Evolutionary conservation across 2,113 vertebrate genomes (phyloP), one percentile per base, ranked within the genome.

Genomic region (Psephotus haematonotus): DNA sequence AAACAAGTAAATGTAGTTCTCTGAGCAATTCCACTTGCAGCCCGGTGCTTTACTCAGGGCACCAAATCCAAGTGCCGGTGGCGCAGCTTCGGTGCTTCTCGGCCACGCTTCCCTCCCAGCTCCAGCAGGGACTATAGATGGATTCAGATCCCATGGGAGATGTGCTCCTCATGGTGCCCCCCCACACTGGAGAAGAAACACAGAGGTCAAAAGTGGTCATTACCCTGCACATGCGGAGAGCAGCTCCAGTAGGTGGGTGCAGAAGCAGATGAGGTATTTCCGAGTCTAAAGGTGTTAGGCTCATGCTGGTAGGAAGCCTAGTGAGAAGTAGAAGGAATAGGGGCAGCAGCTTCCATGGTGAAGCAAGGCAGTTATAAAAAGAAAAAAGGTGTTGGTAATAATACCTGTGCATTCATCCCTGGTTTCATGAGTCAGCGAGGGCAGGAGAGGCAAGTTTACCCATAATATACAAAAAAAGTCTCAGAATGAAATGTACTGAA

Each of bases 171-270:
- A 7, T 47, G 23, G 27, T 4, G 2, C 31, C 12, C 12, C 12
- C 27, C 6, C 8, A 11, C 9, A 57, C 3, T 4, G 28, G 10
- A 60, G 31, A 50, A 79, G 29, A 57, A 68, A 43, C 17, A 47
- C 52, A 81, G 47, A 39, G 6, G 24, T 41, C 13, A 23, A 44
- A 50, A 43, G 17, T 9, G 31, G 52, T 17, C 46, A 7, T 6
- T 24, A 17, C 19, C 27, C 46, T 57, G 27, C 29, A 10, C 1
- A 0, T 5, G 1, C 2, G 3, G 52, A 39, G 31, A 57, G 37
- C 17, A 49, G 24, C 69, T 60, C 59, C 59, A 52, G 31, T 13
- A 23, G 3, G 2, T 10, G 10, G 27, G 27, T 31, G 35, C 15
- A 67, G 77, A 50, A 47, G 41, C 17, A 65, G n/a, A 25, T 9